These are phyloP conservation scores for Cylloceria caligata DNA, from an alignment of 2,888 invertebrate genomes.

Conservation along the genomic window DNA sequence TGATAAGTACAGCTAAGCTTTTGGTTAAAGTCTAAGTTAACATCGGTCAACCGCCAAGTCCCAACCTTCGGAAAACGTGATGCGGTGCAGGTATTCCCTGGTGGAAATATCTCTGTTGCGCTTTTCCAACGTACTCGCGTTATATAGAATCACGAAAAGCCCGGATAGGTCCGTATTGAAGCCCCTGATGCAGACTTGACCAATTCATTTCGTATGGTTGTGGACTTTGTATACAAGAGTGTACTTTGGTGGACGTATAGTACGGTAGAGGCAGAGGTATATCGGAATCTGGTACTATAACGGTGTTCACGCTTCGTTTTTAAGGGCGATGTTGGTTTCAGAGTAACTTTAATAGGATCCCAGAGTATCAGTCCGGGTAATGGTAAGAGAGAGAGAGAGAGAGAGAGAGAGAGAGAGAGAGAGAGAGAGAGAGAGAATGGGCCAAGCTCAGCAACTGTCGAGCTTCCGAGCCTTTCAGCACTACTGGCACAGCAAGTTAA, in stretches of 20 bases:
- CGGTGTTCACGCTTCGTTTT: conserved; percentile 41
- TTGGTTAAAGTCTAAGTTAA: conserved; percentile 39
- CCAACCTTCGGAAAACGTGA: conserved; percentile 33
- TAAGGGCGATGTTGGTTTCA: conserved; percentile 59
- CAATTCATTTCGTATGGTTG: neutral
- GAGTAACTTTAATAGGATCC: conserved; percentile 66
- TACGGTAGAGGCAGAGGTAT: conserved; percentile 20
- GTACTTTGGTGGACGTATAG: neutral
- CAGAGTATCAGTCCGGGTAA: conserved; percentile 29
- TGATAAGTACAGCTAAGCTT: conserved; percentile 2
- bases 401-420: too few species aligned
- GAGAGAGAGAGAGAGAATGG: too few species aligned
- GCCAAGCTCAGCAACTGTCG: conserved; percentile 35
- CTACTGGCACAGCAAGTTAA: conserved; percentile 1
- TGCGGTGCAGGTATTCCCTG: neutral
- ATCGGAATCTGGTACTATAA: conserved; percentile 38
- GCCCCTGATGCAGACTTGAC: neutral
- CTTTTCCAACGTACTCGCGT: conserved; percentile 13
- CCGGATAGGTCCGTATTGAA: neutral
- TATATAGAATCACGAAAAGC: conserved; percentile 2
- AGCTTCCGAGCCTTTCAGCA: conserved; percentile 43
- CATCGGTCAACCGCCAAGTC: conserved; percentile 5
- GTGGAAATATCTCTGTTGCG: conserved; percentile 35
- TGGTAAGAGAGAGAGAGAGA: neutral
- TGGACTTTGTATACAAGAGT: neutral